Evolutionary conservation across 1,140 invertebrate species (phyloP), one percentile per base, ranked within the genome.

Genomic region (Capitella teleta): DNA sequence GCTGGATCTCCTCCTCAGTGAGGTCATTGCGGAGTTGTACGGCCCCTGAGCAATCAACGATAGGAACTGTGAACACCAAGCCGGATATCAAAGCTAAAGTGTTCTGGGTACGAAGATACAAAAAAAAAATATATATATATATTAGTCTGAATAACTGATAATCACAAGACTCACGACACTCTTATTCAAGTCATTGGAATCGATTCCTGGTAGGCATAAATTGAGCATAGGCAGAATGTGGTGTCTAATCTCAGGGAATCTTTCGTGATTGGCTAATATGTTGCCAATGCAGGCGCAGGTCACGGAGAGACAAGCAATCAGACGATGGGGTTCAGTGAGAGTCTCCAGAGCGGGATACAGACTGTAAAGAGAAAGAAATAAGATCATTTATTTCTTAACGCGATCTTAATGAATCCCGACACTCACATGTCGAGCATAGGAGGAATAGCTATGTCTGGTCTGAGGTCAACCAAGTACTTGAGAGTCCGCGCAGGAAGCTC

Each of bases 101-200:
- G 34, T 70, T 60, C 69, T 73, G 49, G 32, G 32, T 12, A 16
- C 32, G 16, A 16, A 34, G 10, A 34, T 12, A 16, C 16, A 38
- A 6, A 38, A 16, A 38, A 38, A 5, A 6, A 38, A 18, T 38
- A 38, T 6, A 38, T 38, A 18, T 12, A 12, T 4, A 38, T 6
- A 38, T 38, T 4, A 38, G 16, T 18, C 14, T 21, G 0, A 38
- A 0, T 18, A 18, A 21, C 5, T 25, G 10, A 26, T 25, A 6
- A 44, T 2, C n/a, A 44, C 1, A 10, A n/a, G n/a, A 42, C 66
- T 63, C 48, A 84, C 78, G 58, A 87, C 75, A 52, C 80, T 85
- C 62, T 95, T 96, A 50, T 79, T 79, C 28, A 83, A 77, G 68
- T 95, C 91, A 62, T 94, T 96, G 0, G 86, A 81, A 72, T 96